Base-by-base conservation (phyloP, 2,113 vertebrate genomes). In the Prietella phreatophila region DNA sequence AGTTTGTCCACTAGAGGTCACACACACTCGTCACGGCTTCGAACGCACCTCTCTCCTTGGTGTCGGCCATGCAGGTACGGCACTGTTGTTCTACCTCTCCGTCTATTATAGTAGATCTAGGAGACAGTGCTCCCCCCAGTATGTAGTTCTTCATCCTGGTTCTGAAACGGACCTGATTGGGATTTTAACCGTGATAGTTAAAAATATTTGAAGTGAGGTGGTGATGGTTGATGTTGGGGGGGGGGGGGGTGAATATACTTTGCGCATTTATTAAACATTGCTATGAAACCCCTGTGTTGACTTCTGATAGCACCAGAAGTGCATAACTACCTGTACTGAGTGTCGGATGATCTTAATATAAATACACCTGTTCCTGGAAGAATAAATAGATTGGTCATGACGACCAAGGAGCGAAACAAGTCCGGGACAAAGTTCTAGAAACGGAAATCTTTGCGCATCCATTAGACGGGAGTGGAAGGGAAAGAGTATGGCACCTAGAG, bases 1-100 rank as follows among this genome's bases (percentile, higher is more conserved):
- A 0, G 0, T 83, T 65, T 91, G 91, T 55, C 95, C 95, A 92
- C 88, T 65, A 87, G 95, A 91, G 94, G 94, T 88, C 95, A 94
- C 91, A 93, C 89, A 92, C 42, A 91, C 94, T 75, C 82, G 89
- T 88, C 85, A 75, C 56, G 8, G 81, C 81, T 71, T 65, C 63
- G 1, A 47, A 39, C 19, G 27, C 33, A 73, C 50, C 55, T 69
- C 42, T 50, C 17, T 69, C 42, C 75, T 76, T 30, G 36, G 79
- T 30, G 71, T 17, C 33, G 39, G 39, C 42, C 25, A 11, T 61
- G 60, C 39, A 2, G 71, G 47, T 36, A 22, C 84, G 42, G 56
- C 84, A 39, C n/a, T 30, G 5, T 47, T 47, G 30, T 50, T 13
- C 19, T 47, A 2, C 4, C 25, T 53, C 22, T 47, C 47, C 53